Conservation (phyloP, 2,113 vertebrate genomes). For the Aptenodytes patagonicus region DNA sequence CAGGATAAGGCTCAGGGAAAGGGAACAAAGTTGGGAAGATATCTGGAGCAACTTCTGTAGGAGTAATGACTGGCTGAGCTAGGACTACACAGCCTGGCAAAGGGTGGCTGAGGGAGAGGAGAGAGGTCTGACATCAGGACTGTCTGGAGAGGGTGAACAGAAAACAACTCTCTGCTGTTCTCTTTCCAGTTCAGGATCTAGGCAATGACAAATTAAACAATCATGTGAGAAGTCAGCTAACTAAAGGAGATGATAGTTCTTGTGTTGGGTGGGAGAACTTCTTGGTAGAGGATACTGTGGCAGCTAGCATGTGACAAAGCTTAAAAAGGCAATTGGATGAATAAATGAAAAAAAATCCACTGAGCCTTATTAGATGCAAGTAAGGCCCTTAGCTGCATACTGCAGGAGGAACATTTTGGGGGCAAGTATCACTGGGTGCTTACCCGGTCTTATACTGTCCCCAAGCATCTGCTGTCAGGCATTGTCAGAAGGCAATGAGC, state of each 20-base stretch:
- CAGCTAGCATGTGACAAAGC: not conserved
- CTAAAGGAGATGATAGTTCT: not conserved
- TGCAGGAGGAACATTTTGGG: not conserved
- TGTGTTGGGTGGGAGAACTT: not conserved
- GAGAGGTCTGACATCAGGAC: not conserved
- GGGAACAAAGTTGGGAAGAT: not conserved
- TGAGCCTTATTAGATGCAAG: not conserved
- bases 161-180: not conserved
- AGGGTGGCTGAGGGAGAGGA: not conserved
- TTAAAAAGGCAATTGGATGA: not conserved
- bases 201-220: not conserved
- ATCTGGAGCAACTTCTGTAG: not conserved
- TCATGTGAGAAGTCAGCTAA: not conserved
- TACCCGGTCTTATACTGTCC: not conserved
- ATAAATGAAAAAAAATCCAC: not conserved
- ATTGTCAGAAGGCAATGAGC: not conserved
- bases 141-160: not conserved
- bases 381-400: not conserved
- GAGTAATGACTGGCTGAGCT: not conserved
- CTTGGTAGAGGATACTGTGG: not conserved
- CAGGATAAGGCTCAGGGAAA: not conserved
- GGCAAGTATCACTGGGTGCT: not conserved
- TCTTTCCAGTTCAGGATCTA: not conserved
- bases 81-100: not conserved
- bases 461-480: not conserved